phyloP scores from a whole-genome alignment of 2,113 vertebrate species.

The Prinia subflava region DNA sequence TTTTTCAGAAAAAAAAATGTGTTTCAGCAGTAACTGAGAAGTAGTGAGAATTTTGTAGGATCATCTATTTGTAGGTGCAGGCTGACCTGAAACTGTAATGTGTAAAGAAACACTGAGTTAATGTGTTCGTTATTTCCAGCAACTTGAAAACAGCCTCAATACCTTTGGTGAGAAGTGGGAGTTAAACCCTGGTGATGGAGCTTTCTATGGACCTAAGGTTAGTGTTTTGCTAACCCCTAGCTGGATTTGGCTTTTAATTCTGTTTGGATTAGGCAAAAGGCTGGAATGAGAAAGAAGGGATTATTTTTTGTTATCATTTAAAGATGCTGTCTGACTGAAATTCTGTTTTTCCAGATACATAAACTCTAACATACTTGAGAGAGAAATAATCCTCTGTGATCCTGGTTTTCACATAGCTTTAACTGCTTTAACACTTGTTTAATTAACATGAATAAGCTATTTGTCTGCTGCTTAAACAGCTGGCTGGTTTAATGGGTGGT shows the following conservation, averaged over 20 bases:
- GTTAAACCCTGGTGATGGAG: constrained; percentile 94
- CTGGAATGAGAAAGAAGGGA: background rate
- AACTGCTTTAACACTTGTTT: background rate
- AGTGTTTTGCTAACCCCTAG: background rate
- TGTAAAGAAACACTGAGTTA: background rate
- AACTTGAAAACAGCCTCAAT: constrained; percentile 97
- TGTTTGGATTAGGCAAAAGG: background rate
- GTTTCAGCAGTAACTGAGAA: background rate
- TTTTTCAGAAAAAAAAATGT: background rate
- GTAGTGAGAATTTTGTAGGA: background rate
- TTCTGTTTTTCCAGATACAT: background rate
- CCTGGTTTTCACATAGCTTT: background rate
- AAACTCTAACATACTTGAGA: background rate
- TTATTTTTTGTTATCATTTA: background rate
- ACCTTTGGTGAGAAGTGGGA: constrained; percentile 96
- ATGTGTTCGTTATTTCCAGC: constrained; percentile 72
- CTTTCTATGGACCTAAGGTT: constrained; percentile 98
- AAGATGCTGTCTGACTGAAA: background rate
- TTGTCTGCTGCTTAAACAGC: background rate
- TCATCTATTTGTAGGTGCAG: background rate
- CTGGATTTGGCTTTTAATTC: background rate
- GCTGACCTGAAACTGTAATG: background rate
- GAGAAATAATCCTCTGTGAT: background rate
- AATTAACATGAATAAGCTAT: background rate
- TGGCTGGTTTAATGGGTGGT: background rate